Conservation (phyloP, 2,888 invertebrate species). For the Diachrysia chrysitis region DNA sequence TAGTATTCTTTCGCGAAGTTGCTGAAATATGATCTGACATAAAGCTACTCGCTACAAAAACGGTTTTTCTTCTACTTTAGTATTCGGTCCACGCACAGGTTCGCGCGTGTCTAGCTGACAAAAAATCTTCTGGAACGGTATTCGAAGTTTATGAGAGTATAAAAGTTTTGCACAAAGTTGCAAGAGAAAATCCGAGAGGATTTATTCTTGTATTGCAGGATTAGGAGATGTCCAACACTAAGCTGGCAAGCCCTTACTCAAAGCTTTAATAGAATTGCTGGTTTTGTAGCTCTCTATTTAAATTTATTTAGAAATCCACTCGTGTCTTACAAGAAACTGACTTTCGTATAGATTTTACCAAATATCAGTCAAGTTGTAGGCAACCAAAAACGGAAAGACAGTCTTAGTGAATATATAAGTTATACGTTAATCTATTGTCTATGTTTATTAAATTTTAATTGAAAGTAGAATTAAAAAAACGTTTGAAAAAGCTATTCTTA, state of each 20-base stretch:
- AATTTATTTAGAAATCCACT: constrained; percentile 55
- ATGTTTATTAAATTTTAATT: no score
- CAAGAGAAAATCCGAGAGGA: constrained; percentile 58
- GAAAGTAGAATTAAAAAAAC: no score
- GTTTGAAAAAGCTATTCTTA: constrained; percentile 4
- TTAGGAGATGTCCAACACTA: constrained; percentile 67
- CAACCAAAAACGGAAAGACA: no score
- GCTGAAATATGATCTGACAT: constrained; percentile 45
- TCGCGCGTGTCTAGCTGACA: constrained; percentile 60
- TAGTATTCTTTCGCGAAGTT: constrained; percentile 29
- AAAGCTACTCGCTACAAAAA: constrained; percentile 52
- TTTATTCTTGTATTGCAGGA: constrained; percentile 71
- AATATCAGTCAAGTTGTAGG: no score
- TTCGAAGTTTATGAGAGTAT: constrained; percentile 61
- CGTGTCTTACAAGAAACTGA: constrained; percentile 42
- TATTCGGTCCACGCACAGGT: constrained; percentile 62
- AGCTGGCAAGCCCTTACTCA: constrained; percentile 64
- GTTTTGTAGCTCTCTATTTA: constrained; percentile 68
- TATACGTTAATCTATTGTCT: no score
- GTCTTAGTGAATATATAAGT: no score
- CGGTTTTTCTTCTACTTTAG: constrained; percentile 54
- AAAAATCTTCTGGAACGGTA: constrained; percentile 66
- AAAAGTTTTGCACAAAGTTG: constrained; percentile 63
- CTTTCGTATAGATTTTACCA: not conserved
- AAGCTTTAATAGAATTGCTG: constrained; percentile 70